Evolutionary conservation across 92 coral and sea anemone genomes (phyloP), one percentile per base, ranked within the genome.

Genomic region (Bergia sp.): DNA sequence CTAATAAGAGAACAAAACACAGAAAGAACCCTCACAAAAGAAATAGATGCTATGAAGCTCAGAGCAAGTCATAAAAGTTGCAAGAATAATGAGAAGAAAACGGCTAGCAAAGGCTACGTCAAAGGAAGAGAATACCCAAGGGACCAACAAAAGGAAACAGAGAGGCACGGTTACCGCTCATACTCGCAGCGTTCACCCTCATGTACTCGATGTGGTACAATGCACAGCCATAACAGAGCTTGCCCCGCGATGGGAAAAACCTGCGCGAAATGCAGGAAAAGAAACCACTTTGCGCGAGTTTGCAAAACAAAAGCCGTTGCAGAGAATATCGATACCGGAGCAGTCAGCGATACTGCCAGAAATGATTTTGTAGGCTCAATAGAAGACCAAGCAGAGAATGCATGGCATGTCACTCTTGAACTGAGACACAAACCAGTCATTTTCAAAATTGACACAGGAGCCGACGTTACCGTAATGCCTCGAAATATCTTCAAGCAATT

Each of bases 181-280:
- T 55, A 55, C 75, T 16, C 64, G 64, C 64, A 55, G 64, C 64
- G 64, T 55, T 55, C 64, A 55, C 89, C 76, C 53, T 82, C 0
- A 75, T 76, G 89, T 86, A 42, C 79, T 73, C 3, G 89, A 69
- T 86, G 89, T 55, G 66, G 64, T 20, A 86, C 73, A 8, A 86
- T 53, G 74, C 82, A 86, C 43, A 55, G 7, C 37, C 37, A 53
- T 23, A 58, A 86, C 20, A 15, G 74, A 20, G 72, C 39, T 1
- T 86, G 89, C 42, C 84, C 89, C 4, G 89, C 89, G 67, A 86
- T 43, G 79, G 89, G 89, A 42, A 76, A 86, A 82, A 86, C 76
- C 55, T 86, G 89, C 23, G 50, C 13, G 5, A 85, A 85, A 36
- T 85, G 79, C 37, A 67, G 43, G 47, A 86, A 86, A 45, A 40